A percentile compares a stretch with the other conserved stretches of the same genome.
These are phyloP conservation scores for Oxytorus armatus DNA, from an alignment of 2,888 invertebrate genomes.

Conservation along the genomic window DNA sequence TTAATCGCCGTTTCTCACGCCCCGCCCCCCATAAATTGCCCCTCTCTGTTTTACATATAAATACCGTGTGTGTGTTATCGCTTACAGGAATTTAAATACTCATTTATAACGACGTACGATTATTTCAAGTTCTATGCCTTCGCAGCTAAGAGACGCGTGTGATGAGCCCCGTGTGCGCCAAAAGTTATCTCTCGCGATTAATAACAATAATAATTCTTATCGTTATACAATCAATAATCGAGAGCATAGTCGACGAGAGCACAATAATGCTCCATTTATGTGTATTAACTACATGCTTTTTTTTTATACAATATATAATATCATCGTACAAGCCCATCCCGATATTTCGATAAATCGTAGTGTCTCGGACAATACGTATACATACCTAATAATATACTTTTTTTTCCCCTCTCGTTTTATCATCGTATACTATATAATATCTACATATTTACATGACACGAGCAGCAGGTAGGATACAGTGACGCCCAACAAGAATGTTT, in stretches of 20 bases:
- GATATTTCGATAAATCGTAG: neutral
- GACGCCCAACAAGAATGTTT: neutral
- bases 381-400: constrained; percentile 37
- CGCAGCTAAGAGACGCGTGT: neutral
- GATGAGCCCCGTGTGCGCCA: neutral
- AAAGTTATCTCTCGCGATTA: neutral
- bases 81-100: too few species aligned
- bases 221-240: too few species aligned
- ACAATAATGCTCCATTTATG: constrained; percentile 1
- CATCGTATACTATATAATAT: constrained; percentile 72
- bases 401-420: too few species aligned
- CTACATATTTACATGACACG: constrained; percentile 81
- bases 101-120: neutral
- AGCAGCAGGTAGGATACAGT: constrained; percentile 40
- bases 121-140: neutral
- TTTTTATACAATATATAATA: neutral
- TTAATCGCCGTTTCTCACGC: too few species aligned
- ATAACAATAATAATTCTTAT: neutral
- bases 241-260: neutral
- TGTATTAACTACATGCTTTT: neutral
- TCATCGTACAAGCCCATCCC: constrained; percentile 7
- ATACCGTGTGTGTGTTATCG: too few species aligned
- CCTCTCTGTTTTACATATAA: too few species aligned
- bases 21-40: too few species aligned
- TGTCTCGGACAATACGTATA: constrained; percentile 16